Base-by-base conservation (phyloP, 1,140 invertebrate species). In the Nymphalis io region DNA sequence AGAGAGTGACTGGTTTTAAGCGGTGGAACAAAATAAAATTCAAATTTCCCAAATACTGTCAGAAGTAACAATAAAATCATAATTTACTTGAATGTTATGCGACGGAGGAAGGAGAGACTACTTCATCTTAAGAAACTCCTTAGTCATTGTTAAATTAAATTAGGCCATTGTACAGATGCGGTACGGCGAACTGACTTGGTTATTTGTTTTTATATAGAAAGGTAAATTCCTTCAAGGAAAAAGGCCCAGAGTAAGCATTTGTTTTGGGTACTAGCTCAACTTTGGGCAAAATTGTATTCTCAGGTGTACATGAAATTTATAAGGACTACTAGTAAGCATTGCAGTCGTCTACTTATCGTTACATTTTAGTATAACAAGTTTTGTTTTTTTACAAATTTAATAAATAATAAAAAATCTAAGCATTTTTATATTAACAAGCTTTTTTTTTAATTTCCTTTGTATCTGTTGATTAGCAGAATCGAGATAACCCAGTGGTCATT, bases 201-300 rank as follows among this genome's bases (percentile, higher is more conserved):
- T 73, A 75, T 82, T 82, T 82, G 73, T 80, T 81, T 79, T 68
- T 65, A 65, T 68, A 70, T 72, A 80, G 20, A 72, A 72, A 60
- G 60, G 70, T 68, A 63, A 68, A 68, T 68, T 62, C 53, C 64
- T 72, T 53, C 21, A 46, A 38, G 33, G 40, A 23, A 51, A 64
- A 42, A 21, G 11, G 10, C 12, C 40, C 55, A 38, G 23, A 20
- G 27, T 70, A 10, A 16, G 18, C 27, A 63, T 70, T 59, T 70
- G 63, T 63, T 63, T 48, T 20, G 16, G 10, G 27, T 18, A 21
- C 15, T 33, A 33, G 38, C 59, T 61, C 23, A 57, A 60, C 18
- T 38, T 51, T 51, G 23, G 33, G 46, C 18, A 23, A 15, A 63
- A 53, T 13, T 11, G 21, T 33, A 53, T 23, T 2, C 48, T 21